phyloP scores from a whole-genome alignment of 2,888 invertebrate species.

The Caenorhabditis afra region DNA sequence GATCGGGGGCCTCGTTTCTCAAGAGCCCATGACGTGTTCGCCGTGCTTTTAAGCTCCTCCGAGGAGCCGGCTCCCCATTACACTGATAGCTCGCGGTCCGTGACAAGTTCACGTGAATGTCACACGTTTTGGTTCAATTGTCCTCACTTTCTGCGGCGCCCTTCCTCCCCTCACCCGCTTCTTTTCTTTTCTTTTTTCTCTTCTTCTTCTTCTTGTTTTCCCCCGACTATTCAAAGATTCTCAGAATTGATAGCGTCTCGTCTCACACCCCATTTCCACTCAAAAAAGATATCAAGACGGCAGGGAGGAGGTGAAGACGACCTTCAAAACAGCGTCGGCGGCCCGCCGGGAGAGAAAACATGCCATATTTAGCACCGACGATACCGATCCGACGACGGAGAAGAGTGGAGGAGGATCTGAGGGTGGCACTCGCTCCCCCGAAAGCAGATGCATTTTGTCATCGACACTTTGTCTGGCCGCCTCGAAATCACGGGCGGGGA shows the following conservation, averaged over 20 bases:
- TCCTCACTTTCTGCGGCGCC: slow-evolving; percentile 11
- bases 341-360: neutral
- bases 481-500: neutral
- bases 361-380: neutral
- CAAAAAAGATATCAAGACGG: neutral
- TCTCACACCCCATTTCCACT: neutral
- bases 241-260: slow-evolving; percentile 33
- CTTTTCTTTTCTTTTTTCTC: slow-evolving; percentile 21
- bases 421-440: slow-evolving; percentile 13
- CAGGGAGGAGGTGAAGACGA: neutral
- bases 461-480: slow-evolving; percentile 32
- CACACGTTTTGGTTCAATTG: slow-evolving; percentile 41
- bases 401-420: slow-evolving; percentile 1
- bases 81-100: slow-evolving; percentile 3
- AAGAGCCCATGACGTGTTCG: too few species aligned
- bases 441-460: slow-evolving; percentile 22
- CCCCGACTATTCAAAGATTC: slow-evolving; percentile 13
- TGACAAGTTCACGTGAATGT: slow-evolving; percentile 39
- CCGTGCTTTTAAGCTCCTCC: neutral
- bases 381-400: slow-evolving; percentile 10
- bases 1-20: too few species aligned
- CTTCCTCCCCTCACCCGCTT: slow-evolving; percentile 4
- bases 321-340: neutral
- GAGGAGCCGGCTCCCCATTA: slow-evolving; percentile 17
- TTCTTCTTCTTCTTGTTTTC: slow-evolving; percentile 6